Evolutionary conservation across 2,888 invertebrate genomes (phyloP).

Genomic region (Machimus atricapillus): DNA sequence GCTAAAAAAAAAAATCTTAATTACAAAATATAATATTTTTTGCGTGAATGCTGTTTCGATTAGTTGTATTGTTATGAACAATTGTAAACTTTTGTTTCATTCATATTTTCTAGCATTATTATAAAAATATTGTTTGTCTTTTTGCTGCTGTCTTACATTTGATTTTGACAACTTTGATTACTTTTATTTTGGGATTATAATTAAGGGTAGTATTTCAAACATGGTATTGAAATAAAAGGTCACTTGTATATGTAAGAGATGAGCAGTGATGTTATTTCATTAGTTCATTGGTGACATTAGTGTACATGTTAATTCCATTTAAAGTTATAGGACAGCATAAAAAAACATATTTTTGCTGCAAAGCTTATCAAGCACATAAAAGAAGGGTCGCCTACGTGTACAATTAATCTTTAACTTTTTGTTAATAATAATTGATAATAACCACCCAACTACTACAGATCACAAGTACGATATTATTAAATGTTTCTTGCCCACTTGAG

Average conservation of each 20-base stretch:
- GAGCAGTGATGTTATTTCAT: not conserved
- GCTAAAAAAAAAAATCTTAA: slow-evolving; percentile 47
- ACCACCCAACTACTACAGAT: not conserved
- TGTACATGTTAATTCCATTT: not conserved
- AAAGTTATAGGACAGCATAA: not conserved
- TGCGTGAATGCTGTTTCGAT: slow-evolving; percentile 4
- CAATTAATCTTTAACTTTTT: not conserved
- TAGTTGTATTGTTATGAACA: slow-evolving; percentile 1
- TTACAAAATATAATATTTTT: not conserved
- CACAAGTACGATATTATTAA: not conserved
- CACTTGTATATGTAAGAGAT: not conserved
- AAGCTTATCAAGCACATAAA: not conserved
- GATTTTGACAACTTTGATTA: not conserved
- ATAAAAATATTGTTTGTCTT: slow-evolving; percentile 7
- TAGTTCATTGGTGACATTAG: not conserved
- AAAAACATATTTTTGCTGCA: not conserved
- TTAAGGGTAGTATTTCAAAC: not conserved
- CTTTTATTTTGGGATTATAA: not conserved
- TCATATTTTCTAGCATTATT: not conserved
- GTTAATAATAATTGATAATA: not conserved
- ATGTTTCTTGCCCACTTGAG: not conserved
- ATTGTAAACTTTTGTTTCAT: slow-evolving; percentile 9
- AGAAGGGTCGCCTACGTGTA: not conserved
- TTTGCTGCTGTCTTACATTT: not conserved
- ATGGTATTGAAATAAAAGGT: not conserved